These are phyloP conservation scores for Corydoras sp. DNA, from an alignment of 2,113 vertebrate species.

Conservation along the genomic window DNA sequence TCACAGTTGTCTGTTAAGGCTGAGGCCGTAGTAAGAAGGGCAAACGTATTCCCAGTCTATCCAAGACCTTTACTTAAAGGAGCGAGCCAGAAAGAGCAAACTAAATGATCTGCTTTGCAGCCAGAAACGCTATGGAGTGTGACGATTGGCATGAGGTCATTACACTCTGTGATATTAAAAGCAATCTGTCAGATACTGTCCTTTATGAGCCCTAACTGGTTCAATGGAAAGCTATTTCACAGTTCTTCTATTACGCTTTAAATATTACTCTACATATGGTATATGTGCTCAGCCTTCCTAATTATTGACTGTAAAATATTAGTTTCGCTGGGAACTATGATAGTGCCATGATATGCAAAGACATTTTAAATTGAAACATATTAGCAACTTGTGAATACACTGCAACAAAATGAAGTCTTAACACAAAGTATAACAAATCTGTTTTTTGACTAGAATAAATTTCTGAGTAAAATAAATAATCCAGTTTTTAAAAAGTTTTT, in stretches of 20 bases:
- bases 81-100: not conserved
- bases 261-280: slow-evolving; percentile 4
- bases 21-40: slow-evolving; percentile 11
- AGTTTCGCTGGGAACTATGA: too few species aligned
- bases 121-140: slow-evolving; percentile 7
- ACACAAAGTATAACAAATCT: too few species aligned
- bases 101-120: not conserved
- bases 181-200: not conserved
- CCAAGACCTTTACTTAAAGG: slow-evolving; percentile 19
- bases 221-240: not conserved
- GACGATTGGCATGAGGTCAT: slow-evolving; percentile 4
- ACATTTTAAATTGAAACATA: too few species aligned
- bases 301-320: too few species aligned
- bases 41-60: slow-evolving; percentile 15
- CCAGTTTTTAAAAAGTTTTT: too few species aligned
- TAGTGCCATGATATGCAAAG: too few species aligned
- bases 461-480: too few species aligned
- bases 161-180: too few species aligned
- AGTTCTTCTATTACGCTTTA: not conserved
- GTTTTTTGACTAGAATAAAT: too few species aligned
- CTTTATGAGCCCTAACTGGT: slow-evolving; percentile 8
- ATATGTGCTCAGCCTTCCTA: not conserved
- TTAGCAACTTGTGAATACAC: too few species aligned
- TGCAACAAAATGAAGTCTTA: too few species aligned
- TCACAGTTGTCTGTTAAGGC: slow-evolving; percentile 33